A percentile compares a stretch with the other conserved stretches of the same genome.
Conservation (phyloP, 1,140 invertebrate species). For the Plectus sambesii region DNA sequence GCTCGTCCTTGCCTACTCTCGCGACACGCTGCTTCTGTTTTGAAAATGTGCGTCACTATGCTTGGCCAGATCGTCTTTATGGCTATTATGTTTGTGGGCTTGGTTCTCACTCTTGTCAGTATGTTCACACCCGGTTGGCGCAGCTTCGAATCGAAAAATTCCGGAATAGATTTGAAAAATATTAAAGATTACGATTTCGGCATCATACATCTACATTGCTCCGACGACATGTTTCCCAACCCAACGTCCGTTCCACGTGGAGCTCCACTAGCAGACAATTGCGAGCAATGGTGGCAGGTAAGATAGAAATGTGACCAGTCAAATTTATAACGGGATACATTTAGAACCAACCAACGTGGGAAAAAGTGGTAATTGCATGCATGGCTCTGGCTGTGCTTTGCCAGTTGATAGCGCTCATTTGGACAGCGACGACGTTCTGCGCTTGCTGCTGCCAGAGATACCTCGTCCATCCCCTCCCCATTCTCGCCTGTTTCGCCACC, state of each 20-base stretch:
- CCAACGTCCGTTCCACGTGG: not conserved
- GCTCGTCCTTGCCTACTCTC: too few species aligned
- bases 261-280: too few species aligned
- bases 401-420: conserved; percentile 25
- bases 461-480: conserved; percentile 23
- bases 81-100: conserved; percentile 15
- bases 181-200: conserved; percentile 1
- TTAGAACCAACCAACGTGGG: conserved; percentile 30
- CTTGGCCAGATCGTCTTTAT: conserved; percentile 32
- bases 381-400: conserved; percentile 17
- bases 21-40: too few species aligned
- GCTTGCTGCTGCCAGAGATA: conserved; percentile 23
- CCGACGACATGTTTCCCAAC: not conserved
- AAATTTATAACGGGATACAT: conserved; percentile 14
- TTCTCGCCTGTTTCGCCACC: conserved; percentile 17
- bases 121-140: conserved; percentile 27
- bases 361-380: conserved; percentile 23
- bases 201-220: conserved; percentile 2
- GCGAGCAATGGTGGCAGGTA: conserved; percentile 21
- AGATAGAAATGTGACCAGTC: conserved; percentile 9
- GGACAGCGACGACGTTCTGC: conserved; percentile 30
- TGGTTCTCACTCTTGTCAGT: conserved; percentile 22
- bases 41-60: conserved; percentile 29
- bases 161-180: not conserved
- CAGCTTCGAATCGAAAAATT: not conserved